These are phyloP conservation scores for Sander vitreus DNA, from an alignment of 2,113 vertebrate genomes.

Conservation along the genomic window DNA sequence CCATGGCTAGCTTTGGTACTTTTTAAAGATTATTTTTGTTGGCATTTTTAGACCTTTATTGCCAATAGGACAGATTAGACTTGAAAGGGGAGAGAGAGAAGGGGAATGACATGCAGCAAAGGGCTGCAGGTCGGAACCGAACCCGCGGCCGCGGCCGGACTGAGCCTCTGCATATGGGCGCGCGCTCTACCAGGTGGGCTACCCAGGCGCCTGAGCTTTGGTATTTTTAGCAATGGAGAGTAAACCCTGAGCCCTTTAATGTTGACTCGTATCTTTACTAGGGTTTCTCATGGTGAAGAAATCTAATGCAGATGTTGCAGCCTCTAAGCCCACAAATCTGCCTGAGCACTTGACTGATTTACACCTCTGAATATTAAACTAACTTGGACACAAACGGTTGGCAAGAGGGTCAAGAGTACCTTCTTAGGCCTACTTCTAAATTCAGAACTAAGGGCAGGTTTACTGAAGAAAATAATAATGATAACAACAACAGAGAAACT, in stretches of 20 bases:
- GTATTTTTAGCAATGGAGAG: slow-evolving; percentile 2
- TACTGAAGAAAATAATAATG: slow-evolving; percentile 22
- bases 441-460: slow-evolving; percentile 29
- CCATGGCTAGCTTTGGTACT: background rate
- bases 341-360: slow-evolving; percentile 16
- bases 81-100: no score
- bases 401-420: slow-evolving; percentile 15
- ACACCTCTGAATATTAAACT: slow-evolving; percentile 27
- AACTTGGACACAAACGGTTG: slow-evolving; percentile 14
- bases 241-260: slow-evolving; percentile 6
- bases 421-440: slow-evolving; percentile 37
- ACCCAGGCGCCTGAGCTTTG: no score
- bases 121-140: no score
- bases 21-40: no score
- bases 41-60: no score
- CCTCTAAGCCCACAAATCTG: background rate
- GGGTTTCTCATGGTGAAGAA: slow-evolving; percentile 9
- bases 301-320: background rate
- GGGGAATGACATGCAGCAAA: no score
- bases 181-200: no score
- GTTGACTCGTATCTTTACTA: slow-evolving; percentile 9
- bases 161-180: no score
- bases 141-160: no score
- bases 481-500: slow-evolving; percentile 44
- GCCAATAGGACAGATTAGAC: no score